phyloP scores from a whole-genome alignment of 2,113 vertebrate species.

The Thalassarche chlororhynchos region DNA sequence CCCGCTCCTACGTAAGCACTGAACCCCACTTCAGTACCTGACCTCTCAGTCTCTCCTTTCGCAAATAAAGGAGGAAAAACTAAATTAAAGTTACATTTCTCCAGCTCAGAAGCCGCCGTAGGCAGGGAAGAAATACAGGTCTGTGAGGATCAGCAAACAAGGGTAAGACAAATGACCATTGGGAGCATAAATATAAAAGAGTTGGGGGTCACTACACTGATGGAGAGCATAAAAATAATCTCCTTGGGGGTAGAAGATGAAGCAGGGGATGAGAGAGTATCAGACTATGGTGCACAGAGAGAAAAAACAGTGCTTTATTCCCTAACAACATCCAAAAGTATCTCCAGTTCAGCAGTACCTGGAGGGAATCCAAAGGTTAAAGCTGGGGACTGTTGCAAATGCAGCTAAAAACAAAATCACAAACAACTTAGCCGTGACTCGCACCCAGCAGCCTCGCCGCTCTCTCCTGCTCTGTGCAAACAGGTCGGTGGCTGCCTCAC shows the following conservation, averaged over 20 bases:
- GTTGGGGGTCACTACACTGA: neutral
- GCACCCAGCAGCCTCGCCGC: neutral
- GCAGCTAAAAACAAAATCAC: neutral
- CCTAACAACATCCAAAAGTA: neutral
- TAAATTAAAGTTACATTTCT: neutral
- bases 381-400: neutral
- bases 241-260: neutral
- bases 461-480: neutral
- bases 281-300: neutral
- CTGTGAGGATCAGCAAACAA: neutral
- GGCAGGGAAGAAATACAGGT: neutral
- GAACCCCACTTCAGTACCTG: neutral
- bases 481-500: neutral
- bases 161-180: neutral
- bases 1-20: neutral
- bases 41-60: neutral
- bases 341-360: neutral
- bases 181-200: neutral
- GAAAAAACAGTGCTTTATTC: neutral
- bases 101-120: neutral
- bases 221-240: neutral
- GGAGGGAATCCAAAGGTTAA: neutral
- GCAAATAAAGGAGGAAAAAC: neutral
- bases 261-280: neutral
- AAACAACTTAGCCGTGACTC: neutral